A percentile compares a stretch with the other conserved stretches of the same genome.
These are phyloP conservation scores for Hemiscyllium ocellatum DNA, from an alignment of 2,113 vertebrate species.

Conservation along the genomic window DNA sequence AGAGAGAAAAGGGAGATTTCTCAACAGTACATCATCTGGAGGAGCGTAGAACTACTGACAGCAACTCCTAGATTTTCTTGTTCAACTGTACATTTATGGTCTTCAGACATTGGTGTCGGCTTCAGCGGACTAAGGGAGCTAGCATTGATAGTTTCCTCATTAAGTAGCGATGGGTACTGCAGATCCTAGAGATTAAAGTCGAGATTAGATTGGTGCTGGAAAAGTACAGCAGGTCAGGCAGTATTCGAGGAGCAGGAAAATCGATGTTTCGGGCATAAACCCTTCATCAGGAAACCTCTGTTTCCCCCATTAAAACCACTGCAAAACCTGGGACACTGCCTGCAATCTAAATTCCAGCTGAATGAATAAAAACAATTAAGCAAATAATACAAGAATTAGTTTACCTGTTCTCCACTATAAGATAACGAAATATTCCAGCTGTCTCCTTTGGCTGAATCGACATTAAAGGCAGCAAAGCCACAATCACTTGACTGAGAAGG, in stretches of 20 bases:
- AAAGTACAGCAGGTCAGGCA: too few species aligned
- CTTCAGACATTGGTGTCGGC: background rate
- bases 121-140: background rate
- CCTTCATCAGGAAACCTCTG: too few species aligned
- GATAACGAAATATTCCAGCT: slow-evolving; percentile 78
- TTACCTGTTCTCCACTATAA: slow-evolving; percentile 94
- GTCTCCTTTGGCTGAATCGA: slow-evolving; percentile 84
- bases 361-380: slow-evolving; percentile 41
- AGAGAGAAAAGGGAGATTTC: background rate
- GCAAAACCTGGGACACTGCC: too few species aligned
- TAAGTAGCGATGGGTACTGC: too few species aligned
- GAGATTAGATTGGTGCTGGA: too few species aligned
- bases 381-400: slow-evolving; percentile 27
- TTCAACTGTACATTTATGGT: background rate
- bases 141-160: background rate
- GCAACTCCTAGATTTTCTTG: background rate
- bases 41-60: background rate
- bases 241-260: too few species aligned
- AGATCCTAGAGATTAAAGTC: too few species aligned
- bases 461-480: slow-evolving; percentile 86
- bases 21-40: background rate
- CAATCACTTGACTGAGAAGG: slow-evolving; percentile 93
- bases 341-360: background rate
- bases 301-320: too few species aligned
- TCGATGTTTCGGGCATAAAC: too few species aligned